Evolutionary conservation across 2,888 invertebrate species (phyloP).

Genomic region (Dryococelus australis): DNA sequence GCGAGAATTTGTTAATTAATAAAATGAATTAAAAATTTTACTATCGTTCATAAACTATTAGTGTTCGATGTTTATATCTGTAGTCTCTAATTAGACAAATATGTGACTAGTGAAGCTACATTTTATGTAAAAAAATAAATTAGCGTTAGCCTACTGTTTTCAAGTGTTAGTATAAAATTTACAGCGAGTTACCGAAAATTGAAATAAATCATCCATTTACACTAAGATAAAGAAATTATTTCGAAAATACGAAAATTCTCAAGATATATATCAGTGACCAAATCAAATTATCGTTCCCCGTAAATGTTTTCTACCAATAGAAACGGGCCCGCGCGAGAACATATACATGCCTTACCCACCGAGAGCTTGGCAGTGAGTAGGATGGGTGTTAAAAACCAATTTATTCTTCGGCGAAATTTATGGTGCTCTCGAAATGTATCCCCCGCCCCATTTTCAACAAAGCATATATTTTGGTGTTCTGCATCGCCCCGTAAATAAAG

Average conservation of each 20-base stretch:
- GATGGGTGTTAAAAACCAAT: not conserved
- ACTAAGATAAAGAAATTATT: no score
- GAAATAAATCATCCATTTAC: no score
- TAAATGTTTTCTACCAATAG: not conserved
- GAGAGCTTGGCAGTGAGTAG: not conserved
- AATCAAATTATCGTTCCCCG: not conserved
- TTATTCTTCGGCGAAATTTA: not conserved
- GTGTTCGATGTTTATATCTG: no score
- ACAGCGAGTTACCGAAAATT: no score
- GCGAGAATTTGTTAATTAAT: no score
- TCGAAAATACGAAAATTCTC: not conserved
- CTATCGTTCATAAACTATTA: no score
- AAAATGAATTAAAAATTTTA: no score
- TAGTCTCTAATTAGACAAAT: no score
- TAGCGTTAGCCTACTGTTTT: no score
- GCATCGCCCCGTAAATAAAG: conserved; percentile 6
- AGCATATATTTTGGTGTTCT: not conserved
- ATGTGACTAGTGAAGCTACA: no score
- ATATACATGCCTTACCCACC: not conserved
- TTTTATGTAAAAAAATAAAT: no score
- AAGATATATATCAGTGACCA: not conserved
- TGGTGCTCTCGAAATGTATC: not conserved
- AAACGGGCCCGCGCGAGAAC: not conserved
- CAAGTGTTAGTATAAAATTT: no score
- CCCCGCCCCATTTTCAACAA: not conserved